A percentile compares a stretch with the other conserved stretches of the same genome.
phyloP scores from a whole-genome alignment of 2,113 vertebrate genomes.

The Carollia perspicillata region DNA sequence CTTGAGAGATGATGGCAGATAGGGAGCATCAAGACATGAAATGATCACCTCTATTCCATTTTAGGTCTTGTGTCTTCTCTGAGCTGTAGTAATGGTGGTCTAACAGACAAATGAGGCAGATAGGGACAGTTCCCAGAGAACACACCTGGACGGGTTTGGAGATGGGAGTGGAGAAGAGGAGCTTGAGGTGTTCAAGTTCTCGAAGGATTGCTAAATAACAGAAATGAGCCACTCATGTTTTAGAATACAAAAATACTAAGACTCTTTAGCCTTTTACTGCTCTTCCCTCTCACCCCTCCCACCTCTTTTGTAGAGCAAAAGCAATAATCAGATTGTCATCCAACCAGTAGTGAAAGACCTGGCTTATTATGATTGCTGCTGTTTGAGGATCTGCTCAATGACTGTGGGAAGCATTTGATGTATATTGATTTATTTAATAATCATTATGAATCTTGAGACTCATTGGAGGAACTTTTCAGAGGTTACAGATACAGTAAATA shows the following conservation, averaged over 20 bases:
- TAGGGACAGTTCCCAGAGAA: constrained; percentile 42
- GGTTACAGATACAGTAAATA: not conserved
- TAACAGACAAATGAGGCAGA: not conserved
- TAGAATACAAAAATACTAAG: not conserved
- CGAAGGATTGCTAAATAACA: not conserved
- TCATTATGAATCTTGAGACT: not conserved
- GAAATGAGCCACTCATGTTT: not conserved
- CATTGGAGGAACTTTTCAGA: not conserved
- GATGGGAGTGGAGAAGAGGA: not conserved
- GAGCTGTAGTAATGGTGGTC: constrained; percentile 44
- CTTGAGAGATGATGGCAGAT: constrained; percentile 9
- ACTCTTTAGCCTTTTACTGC: not conserved
- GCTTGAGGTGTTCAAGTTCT: not conserved
- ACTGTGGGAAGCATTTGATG: not conserved
- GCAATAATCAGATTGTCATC: not conserved
- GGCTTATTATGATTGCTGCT: not conserved
- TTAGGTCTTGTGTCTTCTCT: constrained; percentile 30
- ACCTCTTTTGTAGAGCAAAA: not conserved
- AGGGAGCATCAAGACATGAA: constrained; percentile 13
- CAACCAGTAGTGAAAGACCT: not conserved
- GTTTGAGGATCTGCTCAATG: not conserved
- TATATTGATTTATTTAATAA: not conserved
- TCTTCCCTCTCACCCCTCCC: too few species aligned
- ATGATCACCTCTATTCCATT: constrained; percentile 38
- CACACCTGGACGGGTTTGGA: fast-evolving